Base-by-base conservation (phyloP, 2,113 vertebrate species). In the Podilymbus podiceps region DNA sequence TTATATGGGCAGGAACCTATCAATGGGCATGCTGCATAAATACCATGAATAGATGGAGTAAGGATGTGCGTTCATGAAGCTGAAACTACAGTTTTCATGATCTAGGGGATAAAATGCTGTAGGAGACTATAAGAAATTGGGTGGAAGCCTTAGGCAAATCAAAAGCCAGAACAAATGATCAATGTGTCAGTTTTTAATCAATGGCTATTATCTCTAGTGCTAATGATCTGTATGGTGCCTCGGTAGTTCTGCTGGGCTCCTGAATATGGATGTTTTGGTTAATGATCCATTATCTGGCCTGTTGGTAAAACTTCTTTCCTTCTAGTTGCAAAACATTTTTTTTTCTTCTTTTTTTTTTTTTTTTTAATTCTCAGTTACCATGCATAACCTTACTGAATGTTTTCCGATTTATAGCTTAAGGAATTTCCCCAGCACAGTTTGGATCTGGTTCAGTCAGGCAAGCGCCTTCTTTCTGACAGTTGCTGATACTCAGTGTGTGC, bases 141-240 rank as follows among this genome's bases (percentile, higher is more conserved):
- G 21, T 90, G 42, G 63, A 93, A 79, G 74, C 28, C 82, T 88
- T 72, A 60, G 47, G 46, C 62, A 93, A 92, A 64, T 93, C 79
- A 96, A 90, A 66, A 89, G 38, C 74, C 49, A 79, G 92, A 97
- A 96, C 82, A 96, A 97, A 98, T 95, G 95, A 78, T 93, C 88
- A 96, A 10, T 85, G 90, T 89, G 84, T 77, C 79, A 84, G 88
- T 84, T 97, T 97, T 97, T 97, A 98, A 99, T 98, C 98, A 98
- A 97, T 98, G 89, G 59, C 91, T 93, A 96, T 98, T 97, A 98
- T 95, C 87, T 95, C 73, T 89, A 94, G 90, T 92, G 72, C 83
- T 95, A 93, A 96, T 94, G 89, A 89, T 96, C 85, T 92, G 75
- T 94, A 69, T 6, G 2, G 67, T 95, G 80, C 72, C 85, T 90